Base-by-base conservation (phyloP, 2,888 invertebrate genomes). In the Campoplex nolae region DNA sequence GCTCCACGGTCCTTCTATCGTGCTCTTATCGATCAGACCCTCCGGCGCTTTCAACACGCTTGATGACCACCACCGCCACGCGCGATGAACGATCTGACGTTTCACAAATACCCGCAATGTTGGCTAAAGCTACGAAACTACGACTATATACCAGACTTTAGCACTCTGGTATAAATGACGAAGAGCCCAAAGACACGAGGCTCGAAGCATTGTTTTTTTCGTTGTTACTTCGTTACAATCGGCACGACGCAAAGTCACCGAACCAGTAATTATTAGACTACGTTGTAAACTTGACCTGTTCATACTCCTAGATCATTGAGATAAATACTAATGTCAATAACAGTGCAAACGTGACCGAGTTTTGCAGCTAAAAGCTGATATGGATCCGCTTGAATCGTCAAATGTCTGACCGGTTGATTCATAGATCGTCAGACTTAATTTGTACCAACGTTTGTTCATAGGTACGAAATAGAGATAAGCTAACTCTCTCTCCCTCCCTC, bases 11-110 rank as follows among this genome's bases (percentile, higher is more conserved):
- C 38, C n/a, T 28, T 35, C 71, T 16, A 65, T 67, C 71, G 56
- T 32, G 65, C 48, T 48, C 38, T 56, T 83, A 85, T 84, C 82
- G 84, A 83, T 71, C 76, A 54, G 48, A 32, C 70, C 54, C 81
- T 79, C 23, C n/a, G 51, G 73, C 45, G 54, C 54, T 71, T 76
- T 79, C 74, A 79, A 68, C 76, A 18, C 28, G 67, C 73, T 73
- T 56, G 62, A 71, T 48, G 74, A 83, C 75, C 75, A 56, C 45
- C 74, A 77, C 38, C 38, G 38, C 38, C 38, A 6, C 56, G 45
- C 56, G 45, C 71, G 54, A 71, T 76, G 42, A 86, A 76, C 67
- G 54, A 65, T 75, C 51, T 38, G 56, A 58, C 45, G 62, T 76
- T 81, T 42, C 62, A 58, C 65, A 62, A 62, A 23, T 65, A 51